These are phyloP conservation scores for human DNA, from an alignment of 2,113 vertebrate species.

Conservation along the genomic window DNA sequence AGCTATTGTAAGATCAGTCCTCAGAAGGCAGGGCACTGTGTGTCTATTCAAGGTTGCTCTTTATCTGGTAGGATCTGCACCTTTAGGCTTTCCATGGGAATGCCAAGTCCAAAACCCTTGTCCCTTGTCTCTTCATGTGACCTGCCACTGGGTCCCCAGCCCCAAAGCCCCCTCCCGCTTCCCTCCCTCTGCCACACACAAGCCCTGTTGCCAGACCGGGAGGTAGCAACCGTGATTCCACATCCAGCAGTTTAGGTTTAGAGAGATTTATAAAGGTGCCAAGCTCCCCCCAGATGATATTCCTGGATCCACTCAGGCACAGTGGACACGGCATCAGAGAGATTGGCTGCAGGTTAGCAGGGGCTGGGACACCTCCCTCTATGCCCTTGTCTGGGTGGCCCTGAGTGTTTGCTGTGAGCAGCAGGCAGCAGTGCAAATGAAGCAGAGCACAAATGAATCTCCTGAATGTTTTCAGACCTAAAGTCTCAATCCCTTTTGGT, in stretches of 20 bases:
- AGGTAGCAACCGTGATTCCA: not conserved
- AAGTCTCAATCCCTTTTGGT: conserved; percentile 56
- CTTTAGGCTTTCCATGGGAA: not conserved
- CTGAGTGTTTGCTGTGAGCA: not conserved
- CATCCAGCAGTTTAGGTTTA: conserved; percentile 21
- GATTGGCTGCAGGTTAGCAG: not conserved
- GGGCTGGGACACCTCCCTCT: too few relatives aligned
- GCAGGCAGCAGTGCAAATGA: not conserved
- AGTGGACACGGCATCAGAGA: not conserved
- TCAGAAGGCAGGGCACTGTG: not conserved
- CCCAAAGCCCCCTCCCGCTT: not conserved
- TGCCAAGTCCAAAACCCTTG: not conserved
- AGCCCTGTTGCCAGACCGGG: not conserved
- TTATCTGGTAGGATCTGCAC: not conserved
- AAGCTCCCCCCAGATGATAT: not conserved
- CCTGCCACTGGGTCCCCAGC: not conserved
- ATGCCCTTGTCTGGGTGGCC: conserved; percentile 27
- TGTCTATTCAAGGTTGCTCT: not conserved
- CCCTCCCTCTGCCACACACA: not conserved
- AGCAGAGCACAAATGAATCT: not conserved
- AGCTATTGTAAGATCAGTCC: not conserved
- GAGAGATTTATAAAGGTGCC: not conserved
- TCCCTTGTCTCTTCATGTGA: not conserved
- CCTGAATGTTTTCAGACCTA: conserved; percentile 54
- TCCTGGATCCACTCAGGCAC: not conserved